Conservation (phyloP, 1,140 invertebrate genomes). For the Trichoplusia ni region DNA sequence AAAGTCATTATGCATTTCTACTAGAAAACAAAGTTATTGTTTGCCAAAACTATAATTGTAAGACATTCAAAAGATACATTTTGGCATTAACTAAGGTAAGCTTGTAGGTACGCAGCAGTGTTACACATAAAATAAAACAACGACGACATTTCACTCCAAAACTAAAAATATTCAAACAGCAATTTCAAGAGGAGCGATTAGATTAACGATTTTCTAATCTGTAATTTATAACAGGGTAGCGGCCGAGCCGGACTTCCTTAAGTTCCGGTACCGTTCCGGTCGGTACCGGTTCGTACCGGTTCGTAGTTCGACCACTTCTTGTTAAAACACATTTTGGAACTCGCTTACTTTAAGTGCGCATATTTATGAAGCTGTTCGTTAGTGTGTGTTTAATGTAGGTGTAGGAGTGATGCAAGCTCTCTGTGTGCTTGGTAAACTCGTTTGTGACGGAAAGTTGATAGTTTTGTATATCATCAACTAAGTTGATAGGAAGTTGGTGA, state of each 20-base stretch:
- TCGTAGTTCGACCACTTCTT: constrained; percentile 19
- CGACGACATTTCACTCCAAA: not conserved
- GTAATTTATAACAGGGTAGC: constrained; percentile 58
- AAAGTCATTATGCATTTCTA: too few species aligned
- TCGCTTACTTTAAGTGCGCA: constrained; percentile 2
- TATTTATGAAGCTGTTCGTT: constrained; percentile 24
- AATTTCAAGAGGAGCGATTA: constrained; percentile 53
- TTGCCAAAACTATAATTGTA: too few species aligned
- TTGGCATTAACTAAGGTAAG: too few species aligned
- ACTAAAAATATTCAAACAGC: not conserved
- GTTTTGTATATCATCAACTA: too few species aligned
- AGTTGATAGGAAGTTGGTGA: too few species aligned
- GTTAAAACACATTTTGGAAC: constrained; percentile 23
- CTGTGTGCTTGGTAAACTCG: too few species aligned
- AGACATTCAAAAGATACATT: too few species aligned
- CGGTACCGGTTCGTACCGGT: constrained; percentile 36
- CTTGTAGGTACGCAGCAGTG: too few species aligned
- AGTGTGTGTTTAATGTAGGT: too few species aligned
- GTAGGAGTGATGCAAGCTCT: too few species aligned
- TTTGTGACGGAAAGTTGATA: not conserved
- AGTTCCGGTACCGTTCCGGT: constrained; percentile 46
- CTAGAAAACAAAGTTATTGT: too few species aligned
- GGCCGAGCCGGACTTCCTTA: constrained; percentile 30
- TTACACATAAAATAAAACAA: too few species aligned
- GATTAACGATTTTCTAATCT: constrained; percentile 69